Conservation (phyloP, 2,113 vertebrate species). For the Octodon degus region DNA sequence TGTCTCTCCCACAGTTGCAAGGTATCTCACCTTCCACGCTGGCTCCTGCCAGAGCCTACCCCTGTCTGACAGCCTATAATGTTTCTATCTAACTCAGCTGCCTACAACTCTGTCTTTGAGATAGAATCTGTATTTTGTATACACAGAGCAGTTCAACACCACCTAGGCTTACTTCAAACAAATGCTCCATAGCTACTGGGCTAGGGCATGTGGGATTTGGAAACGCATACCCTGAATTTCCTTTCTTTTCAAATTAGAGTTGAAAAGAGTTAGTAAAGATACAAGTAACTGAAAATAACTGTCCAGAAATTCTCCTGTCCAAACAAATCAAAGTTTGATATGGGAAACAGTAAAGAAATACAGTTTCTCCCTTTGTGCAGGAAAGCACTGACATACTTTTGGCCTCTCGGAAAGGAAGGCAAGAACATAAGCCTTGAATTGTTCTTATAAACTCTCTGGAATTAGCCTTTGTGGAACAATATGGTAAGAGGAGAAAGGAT, state of each 20-base stretch:
- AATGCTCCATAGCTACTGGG: neutral
- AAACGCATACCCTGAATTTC: neutral
- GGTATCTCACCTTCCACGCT: too few species aligned
- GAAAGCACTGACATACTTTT: neutral
- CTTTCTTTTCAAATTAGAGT: constrained; percentile 8
- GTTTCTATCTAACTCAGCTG: too few species aligned
- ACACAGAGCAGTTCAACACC: neutral
- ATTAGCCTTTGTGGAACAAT: constrained; percentile 21
- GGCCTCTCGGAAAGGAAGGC: constrained; percentile 14
- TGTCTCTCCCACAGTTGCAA: too few species aligned
- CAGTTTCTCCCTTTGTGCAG: neutral
- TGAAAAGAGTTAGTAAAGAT: neutral
- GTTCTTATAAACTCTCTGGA: constrained; percentile 42
- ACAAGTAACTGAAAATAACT: neutral
- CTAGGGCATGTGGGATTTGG: neutral
- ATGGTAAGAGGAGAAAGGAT: neutral
- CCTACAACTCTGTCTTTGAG: neutral
- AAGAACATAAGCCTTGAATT: constrained; percentile 45
- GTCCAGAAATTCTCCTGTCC: neutral
- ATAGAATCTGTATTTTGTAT: neutral
- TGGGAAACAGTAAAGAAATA: neutral
- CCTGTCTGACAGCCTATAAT: too few species aligned
- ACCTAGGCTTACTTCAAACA: neutral
- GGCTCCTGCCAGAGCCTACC: too few species aligned
- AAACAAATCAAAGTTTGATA: constrained; percentile 22